phyloP scores from a whole-genome alignment of 2,113 vertebrate genomes.

The Anser brachyrhynchus region DNA sequence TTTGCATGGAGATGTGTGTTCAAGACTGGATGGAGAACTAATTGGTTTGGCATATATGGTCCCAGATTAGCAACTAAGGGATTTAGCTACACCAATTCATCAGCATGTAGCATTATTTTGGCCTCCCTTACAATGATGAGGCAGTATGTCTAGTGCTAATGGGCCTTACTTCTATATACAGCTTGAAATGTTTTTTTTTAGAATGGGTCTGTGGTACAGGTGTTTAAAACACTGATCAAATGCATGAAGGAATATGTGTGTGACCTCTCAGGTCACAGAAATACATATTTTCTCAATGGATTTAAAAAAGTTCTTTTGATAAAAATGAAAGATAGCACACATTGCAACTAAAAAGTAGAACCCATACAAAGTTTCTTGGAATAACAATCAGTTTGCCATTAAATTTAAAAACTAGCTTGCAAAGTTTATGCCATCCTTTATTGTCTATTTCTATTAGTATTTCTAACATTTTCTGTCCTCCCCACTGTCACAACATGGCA shows the following conservation, averaged over 20 bases:
- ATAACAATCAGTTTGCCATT: background rate
- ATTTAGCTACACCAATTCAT: background rate
- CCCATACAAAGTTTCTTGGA: background rate
- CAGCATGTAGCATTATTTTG: background rate
- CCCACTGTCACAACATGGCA: background rate
- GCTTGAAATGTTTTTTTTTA: background rate
- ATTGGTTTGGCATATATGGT: background rate
- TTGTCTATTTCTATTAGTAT: background rate
- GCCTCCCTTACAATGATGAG: background rate
- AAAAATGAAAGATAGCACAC: background rate
- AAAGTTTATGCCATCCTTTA: background rate
- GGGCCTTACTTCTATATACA: background rate
- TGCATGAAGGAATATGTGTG: background rate
- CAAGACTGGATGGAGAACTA: background rate
- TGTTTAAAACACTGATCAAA: background rate
- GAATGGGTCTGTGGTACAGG: background rate
- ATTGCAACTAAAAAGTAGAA: background rate
- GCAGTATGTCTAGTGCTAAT: background rate
- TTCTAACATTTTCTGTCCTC: no score
- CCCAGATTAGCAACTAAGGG: background rate
- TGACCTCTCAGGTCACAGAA: background rate
- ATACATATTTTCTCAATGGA: background rate
- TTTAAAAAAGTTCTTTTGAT: background rate
- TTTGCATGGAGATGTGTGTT: background rate
- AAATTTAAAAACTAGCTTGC: background rate